phyloP scores from a whole-genome alignment of 2,113 vertebrate genomes.

The Pseudopipra pipra region DNA sequence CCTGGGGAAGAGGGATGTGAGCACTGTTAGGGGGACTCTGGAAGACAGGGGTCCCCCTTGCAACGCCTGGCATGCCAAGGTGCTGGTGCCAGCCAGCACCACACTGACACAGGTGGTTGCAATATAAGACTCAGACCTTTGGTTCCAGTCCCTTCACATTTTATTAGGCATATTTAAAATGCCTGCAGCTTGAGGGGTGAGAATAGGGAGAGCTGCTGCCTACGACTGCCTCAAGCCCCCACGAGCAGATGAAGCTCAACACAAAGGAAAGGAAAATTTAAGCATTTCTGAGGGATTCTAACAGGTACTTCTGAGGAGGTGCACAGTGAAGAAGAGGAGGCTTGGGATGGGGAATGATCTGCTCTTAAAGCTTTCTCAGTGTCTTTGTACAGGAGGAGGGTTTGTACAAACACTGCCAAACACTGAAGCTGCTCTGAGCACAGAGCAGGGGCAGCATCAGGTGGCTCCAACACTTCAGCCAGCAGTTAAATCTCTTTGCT shows the following conservation, averaged over 20 bases:
- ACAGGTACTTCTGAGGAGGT: neutral
- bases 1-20: neutral
- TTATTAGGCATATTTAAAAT: neutral
- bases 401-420: neutral
- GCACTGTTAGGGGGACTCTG: neutral
- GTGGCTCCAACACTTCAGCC: neutral
- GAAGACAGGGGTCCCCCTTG: neutral
- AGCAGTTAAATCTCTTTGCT: neutral
- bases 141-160: neutral
- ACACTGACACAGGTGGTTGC: neutral
- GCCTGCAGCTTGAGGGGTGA: neutral
- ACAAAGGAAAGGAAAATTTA: neutral
- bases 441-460: neutral
- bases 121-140: neutral
- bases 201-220: neutral
- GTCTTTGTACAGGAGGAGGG: neutral
- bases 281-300: neutral
- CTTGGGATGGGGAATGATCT: neutral
- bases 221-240: neutral
- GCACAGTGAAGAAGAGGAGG: neutral
- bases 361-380: neutral
- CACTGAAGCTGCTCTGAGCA: neutral
- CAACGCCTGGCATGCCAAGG: accelerated
- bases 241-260: neutral
- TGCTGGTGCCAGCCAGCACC: neutral